A percentile compares a stretch with the other conserved stretches of the same genome.
These are phyloP conservation scores for Cotesia vestalis DNA, from an alignment of 1,140 invertebrate species.

Conservation along the genomic window DNA sequence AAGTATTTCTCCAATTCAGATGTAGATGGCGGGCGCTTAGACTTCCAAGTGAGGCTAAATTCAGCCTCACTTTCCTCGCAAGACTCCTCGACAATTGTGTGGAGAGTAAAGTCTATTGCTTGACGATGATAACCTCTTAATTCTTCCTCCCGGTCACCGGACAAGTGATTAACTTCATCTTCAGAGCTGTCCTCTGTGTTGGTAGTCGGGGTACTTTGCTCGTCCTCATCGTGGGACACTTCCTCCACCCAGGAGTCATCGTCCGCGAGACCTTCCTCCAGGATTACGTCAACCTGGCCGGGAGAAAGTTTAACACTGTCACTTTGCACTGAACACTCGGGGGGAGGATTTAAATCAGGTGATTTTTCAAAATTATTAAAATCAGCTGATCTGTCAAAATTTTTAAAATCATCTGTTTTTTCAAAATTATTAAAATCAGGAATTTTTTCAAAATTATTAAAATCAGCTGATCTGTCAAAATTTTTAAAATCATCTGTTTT, in stretches of 20 bases:
- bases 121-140: conserved; percentile 81
- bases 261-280: conserved; percentile 84
- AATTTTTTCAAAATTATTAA: no score
- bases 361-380: no score
- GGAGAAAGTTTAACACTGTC: conserved; percentile 32
- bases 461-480: not conserved
- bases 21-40: conserved; percentile 72
- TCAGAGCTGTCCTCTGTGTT: conserved; percentile 68
- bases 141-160: conserved; percentile 79
- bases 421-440: no score
- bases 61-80: conserved; percentile 90
- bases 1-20: conserved; percentile 93
- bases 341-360: no score
- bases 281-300: conserved; percentile 70
- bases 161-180: conserved; percentile 62
- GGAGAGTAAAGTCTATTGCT: conserved; percentile 87
- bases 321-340: not conserved
- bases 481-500: no score
- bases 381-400: no score
- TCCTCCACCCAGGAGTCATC: conserved; percentile 90
- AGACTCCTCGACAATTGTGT: conserved; percentile 93
- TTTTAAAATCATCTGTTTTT: no score
- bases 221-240: conserved; percentile 78
- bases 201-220: conserved; percentile 60
- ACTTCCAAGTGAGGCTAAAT: conserved; percentile 61